Evolutionary conservation across 2,888 invertebrate species (phyloP), one percentile per base, ranked within the genome.

Genomic region (Pristionchus fissidentatus): DNA sequence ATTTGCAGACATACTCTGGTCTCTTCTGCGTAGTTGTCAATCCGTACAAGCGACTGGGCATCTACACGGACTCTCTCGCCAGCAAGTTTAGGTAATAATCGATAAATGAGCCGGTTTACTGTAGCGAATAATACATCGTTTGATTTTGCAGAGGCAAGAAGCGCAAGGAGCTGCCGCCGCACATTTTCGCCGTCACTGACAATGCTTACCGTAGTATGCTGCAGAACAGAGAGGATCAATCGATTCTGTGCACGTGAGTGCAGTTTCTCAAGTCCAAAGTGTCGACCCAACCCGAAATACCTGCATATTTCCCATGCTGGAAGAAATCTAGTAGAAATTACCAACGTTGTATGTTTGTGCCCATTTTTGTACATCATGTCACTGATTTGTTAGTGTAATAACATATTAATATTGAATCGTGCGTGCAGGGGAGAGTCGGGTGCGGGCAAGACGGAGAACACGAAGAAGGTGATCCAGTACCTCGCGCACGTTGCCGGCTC

Each of bases 391-490:
- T n/a, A n/a, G n/a, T n/a, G n/a, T n/a, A 15, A 15, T 52, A 52
- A 13, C 15, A 62, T 26, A 15, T 62, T 7, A 49, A 52, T 43
- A 10, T 57, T 19, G 0, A 52, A n/a, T n/a, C n/a, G n/a, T 43
- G 41, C n/a, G 8, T 78, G 38, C 90, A 94, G 94, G 79, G 99
- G 99, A 91, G 99, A 99, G 94, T 99, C 98, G 22, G 99, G 99
- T 90, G 99, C 99, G 90, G 99, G 99, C 89, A 99, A 99, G 94
- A 99, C 99, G 79, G 99, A 99, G 94, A 99, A 99, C 94, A 99
- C 99, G 85, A 99, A 99, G 94, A 99, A 99, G 95, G 99, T 99
- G 83, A 99, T 99, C 93, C 99, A 99, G 94, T 99, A 99, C 94
- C 95, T 99, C 93, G 99, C 99, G 62, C 97, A 97, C 93, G 98